These are phyloP conservation scores for Pammene aurita DNA, from an alignment of 2,888 invertebrate species.

Conservation along the genomic window DNA sequence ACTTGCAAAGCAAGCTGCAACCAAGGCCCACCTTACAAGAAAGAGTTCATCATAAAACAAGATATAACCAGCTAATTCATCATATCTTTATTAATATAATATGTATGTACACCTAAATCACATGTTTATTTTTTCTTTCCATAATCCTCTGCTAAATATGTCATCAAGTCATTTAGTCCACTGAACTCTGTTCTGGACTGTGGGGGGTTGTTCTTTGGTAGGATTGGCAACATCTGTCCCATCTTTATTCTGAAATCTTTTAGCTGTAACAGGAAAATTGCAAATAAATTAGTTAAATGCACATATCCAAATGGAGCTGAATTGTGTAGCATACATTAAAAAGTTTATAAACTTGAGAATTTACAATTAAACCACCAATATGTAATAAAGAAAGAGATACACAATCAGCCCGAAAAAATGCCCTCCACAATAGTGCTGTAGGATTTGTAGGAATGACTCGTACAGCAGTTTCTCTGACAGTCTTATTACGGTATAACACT, in stretches of 20 bases:
- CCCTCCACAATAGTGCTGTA: too few species aligned
- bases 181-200: conserved; percentile 94
- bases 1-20: conserved; percentile 92
- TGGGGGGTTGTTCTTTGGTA: conserved; percentile 90
- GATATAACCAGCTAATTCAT: conserved; percentile 82
- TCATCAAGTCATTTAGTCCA: conserved; percentile 91
- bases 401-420: too few species aligned
- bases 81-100: conserved; percentile 35
- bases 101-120: conserved; percentile 29
- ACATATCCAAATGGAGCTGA: too few species aligned
- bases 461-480: too few species aligned
- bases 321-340: too few species aligned
- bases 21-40: conserved; percentile 85
- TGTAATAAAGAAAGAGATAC: too few species aligned
- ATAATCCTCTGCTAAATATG: conserved; percentile 87
- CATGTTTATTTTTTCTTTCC: conserved; percentile 59
- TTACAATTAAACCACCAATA: too few species aligned
- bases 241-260: conserved; percentile 92
- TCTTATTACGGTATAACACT: too few species aligned
- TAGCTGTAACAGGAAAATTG: conserved; percentile 78
- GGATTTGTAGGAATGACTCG: too few species aligned
- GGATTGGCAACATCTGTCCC: conserved; percentile 88
- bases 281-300: not conserved
- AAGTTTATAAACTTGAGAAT: too few species aligned
- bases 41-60: conserved; percentile 93